Evolutionary conservation across 2,797 vertebrate species (phyloP).

Genomic region (Cossypha caffra): DNA sequence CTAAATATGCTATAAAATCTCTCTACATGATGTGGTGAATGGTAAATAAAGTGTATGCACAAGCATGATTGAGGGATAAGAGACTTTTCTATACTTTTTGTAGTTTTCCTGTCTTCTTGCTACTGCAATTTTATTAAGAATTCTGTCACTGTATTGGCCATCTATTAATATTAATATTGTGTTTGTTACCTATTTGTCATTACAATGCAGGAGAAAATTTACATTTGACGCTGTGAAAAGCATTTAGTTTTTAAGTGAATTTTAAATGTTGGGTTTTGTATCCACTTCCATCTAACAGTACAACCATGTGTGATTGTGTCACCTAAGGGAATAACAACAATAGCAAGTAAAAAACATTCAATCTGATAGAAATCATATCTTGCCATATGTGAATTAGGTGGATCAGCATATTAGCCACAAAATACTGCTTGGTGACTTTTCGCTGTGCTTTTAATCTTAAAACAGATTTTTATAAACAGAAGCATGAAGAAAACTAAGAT

Average conservation of each 20-base stretch:
- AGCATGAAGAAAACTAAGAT: not conserved
- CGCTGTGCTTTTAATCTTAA: not conserved
- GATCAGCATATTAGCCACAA: not conserved
- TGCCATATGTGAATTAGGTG: not conserved
- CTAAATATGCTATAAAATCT: not conserved
- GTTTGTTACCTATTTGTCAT: not conserved
- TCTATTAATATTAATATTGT: not conserved
- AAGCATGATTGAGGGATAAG: not conserved
- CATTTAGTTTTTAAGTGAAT: not conserved
- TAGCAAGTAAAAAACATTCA: not conserved
- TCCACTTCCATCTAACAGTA: not conserved
- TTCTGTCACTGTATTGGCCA: not conserved
- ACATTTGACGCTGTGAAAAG: not conserved
- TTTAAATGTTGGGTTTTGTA: not conserved
- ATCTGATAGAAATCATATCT: not conserved
- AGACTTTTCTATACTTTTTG: not conserved
- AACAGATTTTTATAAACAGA: not conserved
- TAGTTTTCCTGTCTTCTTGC: not conserved
- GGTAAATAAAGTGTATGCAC: not conserved
- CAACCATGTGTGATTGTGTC: not conserved
- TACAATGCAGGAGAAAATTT: not conserved
- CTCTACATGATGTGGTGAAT: not conserved
- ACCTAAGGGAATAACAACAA: not conserved
- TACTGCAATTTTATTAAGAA: not conserved
- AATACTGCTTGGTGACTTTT: not conserved